Evolutionary conservation across 2,888 invertebrate genomes (phyloP).

Genomic region (Xylota sylvarum): DNA sequence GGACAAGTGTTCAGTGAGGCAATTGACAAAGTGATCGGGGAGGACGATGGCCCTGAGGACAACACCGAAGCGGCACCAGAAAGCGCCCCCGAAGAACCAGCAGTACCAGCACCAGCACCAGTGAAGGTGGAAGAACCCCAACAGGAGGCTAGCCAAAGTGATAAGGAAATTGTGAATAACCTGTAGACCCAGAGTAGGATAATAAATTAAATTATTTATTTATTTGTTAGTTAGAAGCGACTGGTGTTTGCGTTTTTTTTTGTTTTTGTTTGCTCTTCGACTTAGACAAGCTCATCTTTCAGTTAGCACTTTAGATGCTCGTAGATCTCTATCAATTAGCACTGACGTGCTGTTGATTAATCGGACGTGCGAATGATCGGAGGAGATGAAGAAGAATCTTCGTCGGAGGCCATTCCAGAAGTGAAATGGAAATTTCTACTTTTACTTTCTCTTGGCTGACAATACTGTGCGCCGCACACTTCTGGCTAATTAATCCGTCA

Average conservation of each 20-base stretch:
- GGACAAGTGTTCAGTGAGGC: constrained; percentile 83
- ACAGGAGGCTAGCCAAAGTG: constrained; percentile 56
- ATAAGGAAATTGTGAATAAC: constrained; percentile 46
- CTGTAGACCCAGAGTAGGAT: constrained; percentile 26
- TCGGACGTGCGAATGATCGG: constrained; percentile 17
- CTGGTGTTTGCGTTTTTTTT: neutral
- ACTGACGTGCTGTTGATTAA: constrained; percentile 52
- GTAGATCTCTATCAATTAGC: constrained; percentile 50
- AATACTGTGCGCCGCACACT: neutral
- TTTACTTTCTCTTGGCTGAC: constrained; percentile 67
- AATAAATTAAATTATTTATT: constrained; percentile 75
- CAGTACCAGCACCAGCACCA: constrained; percentile 5
- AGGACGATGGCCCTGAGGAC: constrained; percentile 80
- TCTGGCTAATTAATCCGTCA: constrained; percentile 58
- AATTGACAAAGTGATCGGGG: constrained; percentile 82
- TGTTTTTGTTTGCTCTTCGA: constrained; percentile 34
- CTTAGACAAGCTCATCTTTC: constrained; percentile 19
- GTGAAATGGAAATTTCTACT: constrained; percentile 68
- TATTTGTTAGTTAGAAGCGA: constrained; percentile 40
- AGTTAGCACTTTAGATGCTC: constrained; percentile 19
- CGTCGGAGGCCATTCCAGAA: constrained; percentile 26
- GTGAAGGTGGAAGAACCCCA: constrained; percentile 30
- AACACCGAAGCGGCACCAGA: constrained; percentile 54
- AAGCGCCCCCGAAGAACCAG: constrained; percentile 11
- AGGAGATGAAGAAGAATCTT: constrained; percentile 26